These are phyloP conservation scores for Atethmia centrago DNA, from an alignment of 2,888 invertebrate species.

Conservation along the genomic window DNA sequence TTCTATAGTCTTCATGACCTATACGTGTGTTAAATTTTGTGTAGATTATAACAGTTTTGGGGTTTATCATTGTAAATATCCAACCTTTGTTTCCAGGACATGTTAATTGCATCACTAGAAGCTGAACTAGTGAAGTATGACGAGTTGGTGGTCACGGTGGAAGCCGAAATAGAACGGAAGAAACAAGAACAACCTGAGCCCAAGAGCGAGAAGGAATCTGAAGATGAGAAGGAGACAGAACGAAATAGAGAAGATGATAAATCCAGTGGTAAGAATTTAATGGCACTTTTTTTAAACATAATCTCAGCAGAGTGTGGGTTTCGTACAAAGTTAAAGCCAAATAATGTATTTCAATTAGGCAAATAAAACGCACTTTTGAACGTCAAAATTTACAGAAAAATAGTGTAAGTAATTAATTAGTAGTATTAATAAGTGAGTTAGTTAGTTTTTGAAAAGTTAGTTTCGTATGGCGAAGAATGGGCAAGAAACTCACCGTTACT, in stretches of 20 bases:
- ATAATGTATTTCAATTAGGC: too few relatives aligned
- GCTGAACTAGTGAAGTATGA: conserved; percentile 94
- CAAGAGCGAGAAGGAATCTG: conserved; percentile 63
- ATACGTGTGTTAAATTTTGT: too few relatives aligned
- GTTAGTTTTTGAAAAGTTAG: too few relatives aligned
- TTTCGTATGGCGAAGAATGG: too few relatives aligned
- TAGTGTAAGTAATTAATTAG: too few relatives aligned
- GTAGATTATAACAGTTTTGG: background rate
- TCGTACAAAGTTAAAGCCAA: too few relatives aligned
- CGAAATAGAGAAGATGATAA: conserved; percentile 73
- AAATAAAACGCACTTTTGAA: too few relatives aligned
- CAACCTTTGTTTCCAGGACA: conserved; percentile 82
- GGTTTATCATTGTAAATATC: background rate
- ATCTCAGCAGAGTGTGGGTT: too few relatives aligned
- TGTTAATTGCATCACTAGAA: conserved; percentile 93
- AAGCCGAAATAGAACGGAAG: conserved; percentile 90
- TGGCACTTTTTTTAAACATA: background rate
- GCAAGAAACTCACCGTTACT: too few relatives aligned
- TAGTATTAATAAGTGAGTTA: too few relatives aligned
- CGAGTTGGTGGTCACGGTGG: conserved; percentile 92
- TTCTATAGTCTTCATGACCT: background rate
- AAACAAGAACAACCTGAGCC: conserved; percentile 71
- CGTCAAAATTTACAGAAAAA: too few relatives aligned
- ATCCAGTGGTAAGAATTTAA: conserved; percentile 87
- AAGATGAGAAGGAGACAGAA: conserved; percentile 61